Conservation (phyloP, 1,140 invertebrate species). For the Glossosoma conforme region DNA sequence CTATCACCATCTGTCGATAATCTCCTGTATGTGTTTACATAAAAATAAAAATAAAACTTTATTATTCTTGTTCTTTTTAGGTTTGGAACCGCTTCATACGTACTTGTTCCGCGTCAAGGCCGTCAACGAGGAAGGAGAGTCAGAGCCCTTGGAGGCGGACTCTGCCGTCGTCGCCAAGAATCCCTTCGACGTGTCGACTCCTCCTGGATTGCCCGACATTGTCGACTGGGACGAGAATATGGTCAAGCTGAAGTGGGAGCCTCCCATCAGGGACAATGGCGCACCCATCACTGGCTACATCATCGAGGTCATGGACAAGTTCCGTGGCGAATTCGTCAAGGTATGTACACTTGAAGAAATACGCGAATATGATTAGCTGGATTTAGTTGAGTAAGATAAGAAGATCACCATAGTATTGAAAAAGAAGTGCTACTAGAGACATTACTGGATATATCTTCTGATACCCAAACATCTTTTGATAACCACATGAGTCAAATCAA, state of each 20-base stretch:
- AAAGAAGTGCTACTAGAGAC: not conserved
- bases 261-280: conserved; percentile 91
- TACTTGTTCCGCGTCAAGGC: conserved; percentile 95
- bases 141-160: conserved; percentile 86
- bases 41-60: conserved; percentile 4
- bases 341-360: conserved; percentile 27
- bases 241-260: conserved; percentile 94
- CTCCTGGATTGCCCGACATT: conserved; percentile 90
- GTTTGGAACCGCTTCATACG: conserved; percentile 86
- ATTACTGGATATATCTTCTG: too few relatives aligned
- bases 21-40: too few relatives aligned
- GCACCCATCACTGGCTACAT: conserved; percentile 94
- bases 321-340: conserved; percentile 56
- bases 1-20: too few relatives aligned
- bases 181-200: conserved; percentile 85
- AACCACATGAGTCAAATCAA: too few relatives aligned
- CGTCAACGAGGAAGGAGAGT: conserved; percentile 93
- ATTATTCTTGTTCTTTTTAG: conserved; percentile 36
- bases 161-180: conserved; percentile 88
- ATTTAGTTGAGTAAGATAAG: too few relatives aligned
- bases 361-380: too few relatives aligned
- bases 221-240: conserved; percentile 90
- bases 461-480: too few relatives aligned
- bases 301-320: conserved; percentile 63
- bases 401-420: conserved; percentile 1